Conservation (phyloP, 2,888 invertebrate genomes). For the Nomada ruficornis region DNA sequence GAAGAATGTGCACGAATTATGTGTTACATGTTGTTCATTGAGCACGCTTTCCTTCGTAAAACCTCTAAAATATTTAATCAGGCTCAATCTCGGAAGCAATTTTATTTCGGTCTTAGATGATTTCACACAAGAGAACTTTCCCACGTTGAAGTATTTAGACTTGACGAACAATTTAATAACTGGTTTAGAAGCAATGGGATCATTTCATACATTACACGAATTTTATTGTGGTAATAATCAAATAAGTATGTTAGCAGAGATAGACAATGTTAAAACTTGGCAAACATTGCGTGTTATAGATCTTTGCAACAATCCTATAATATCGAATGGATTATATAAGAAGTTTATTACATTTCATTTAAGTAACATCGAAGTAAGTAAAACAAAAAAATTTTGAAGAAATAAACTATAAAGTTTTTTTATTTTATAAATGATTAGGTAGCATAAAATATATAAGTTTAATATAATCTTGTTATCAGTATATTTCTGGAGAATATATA, state of each 20-base stretch:
- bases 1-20: constrained; percentile 44
- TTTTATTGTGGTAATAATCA: constrained; percentile 68
- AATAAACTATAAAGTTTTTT: background rate
- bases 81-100: constrained; percentile 60
- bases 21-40: constrained; percentile 37
- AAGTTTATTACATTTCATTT: constrained; percentile 64
- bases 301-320: constrained; percentile 58
- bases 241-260: constrained; percentile 50
- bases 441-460: background rate
- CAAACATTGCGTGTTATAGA: constrained; percentile 58
- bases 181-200: constrained; percentile 55
- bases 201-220: constrained; percentile 55
- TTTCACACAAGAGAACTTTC: constrained; percentile 59
- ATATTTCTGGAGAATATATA: constrained; percentile 58
- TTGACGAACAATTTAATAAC: constrained; percentile 65
- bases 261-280: constrained; percentile 66
- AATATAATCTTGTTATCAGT: constrained; percentile 43
- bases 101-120: constrained; percentile 48
- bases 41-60: constrained; percentile 11
- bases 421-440: background rate
- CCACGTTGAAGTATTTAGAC: constrained; percentile 59
- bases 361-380: constrained; percentile 51
- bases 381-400: background rate
- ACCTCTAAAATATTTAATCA: constrained; percentile 53
- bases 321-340: constrained; percentile 41